Conservation (phyloP, 2,113 vertebrate species). For the Anser brachyrhynchus region DNA sequence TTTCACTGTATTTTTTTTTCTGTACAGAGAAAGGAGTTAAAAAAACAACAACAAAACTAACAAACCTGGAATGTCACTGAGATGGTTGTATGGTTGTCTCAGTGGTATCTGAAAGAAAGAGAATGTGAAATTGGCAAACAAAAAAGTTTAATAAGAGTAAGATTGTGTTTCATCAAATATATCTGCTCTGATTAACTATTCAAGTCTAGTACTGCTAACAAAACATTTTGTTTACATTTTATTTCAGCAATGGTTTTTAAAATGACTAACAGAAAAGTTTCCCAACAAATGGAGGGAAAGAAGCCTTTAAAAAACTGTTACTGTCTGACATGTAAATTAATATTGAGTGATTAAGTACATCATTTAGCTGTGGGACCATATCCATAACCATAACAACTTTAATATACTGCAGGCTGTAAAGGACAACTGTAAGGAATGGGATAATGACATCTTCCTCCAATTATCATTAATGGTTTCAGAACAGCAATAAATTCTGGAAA, state of each 20-base stretch:
- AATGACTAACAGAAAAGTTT: background rate
- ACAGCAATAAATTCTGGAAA: background rate
- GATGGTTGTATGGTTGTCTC: background rate
- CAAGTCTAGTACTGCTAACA: background rate
- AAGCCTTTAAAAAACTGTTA: background rate
- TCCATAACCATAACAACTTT: background rate
- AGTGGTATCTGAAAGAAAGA: background rate
- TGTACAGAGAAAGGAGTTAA: background rate
- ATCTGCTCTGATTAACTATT: background rate
- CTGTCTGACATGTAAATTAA: background rate
- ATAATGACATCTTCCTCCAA: background rate
- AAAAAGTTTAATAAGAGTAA: background rate
- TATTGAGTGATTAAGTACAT: background rate
- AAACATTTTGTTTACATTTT: background rate
- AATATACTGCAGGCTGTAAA: background rate
- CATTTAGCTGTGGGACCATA: background rate
- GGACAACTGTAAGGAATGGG: background rate
- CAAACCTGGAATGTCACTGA: background rate
- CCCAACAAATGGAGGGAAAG: background rate
- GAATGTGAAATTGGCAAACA: background rate
- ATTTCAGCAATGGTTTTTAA: background rate
- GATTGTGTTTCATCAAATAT: background rate
- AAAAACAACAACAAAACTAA: background rate
- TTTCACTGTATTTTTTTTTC: conserved; percentile 20
- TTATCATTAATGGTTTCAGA: background rate